These are phyloP conservation scores for Nyctibius grandis DNA, from an alignment of 2,797 vertebrate genomes.

Conservation along the genomic window DNA sequence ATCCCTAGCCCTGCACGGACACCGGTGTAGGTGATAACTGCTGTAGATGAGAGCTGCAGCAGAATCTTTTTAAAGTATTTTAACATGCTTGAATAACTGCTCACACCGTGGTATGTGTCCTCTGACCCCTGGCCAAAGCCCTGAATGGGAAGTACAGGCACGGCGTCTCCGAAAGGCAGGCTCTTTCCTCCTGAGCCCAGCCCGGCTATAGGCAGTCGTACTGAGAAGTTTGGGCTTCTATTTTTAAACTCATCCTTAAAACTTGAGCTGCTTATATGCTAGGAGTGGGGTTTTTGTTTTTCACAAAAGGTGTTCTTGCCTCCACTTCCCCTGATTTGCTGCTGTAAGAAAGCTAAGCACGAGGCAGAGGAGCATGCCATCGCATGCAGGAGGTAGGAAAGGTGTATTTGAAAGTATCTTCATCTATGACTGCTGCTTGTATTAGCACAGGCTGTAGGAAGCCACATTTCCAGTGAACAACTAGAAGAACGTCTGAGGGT, in stretches of 20 bases:
- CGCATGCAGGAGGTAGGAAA: neutral
- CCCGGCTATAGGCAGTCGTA: neutral
- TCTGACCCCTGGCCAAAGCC: neutral
- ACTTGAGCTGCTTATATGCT: neutral
- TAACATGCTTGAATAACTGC: neutral
- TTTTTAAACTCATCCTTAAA: neutral
- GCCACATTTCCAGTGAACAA: neutral
- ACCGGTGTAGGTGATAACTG: neutral
- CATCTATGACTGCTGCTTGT: neutral
- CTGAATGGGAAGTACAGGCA: neutral
- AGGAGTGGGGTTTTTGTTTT: neutral
- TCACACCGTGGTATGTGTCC: neutral
- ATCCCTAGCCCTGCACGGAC: neutral
- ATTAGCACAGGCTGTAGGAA: neutral
- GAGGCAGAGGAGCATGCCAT: neutral
- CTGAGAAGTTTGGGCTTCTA: neutral
- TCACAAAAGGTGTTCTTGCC: neutral
- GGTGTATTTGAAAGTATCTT: neutral
- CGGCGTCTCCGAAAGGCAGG: neutral
- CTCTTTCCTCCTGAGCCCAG: neutral
- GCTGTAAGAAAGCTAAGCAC: neutral
- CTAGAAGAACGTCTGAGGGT: neutral
- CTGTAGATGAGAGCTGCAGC: neutral
- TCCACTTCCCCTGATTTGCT: neutral
- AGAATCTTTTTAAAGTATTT: neutral